Base-by-base conservation (phyloP, 1,140 invertebrate genomes). In the Habropoda laboriosa region DNA sequence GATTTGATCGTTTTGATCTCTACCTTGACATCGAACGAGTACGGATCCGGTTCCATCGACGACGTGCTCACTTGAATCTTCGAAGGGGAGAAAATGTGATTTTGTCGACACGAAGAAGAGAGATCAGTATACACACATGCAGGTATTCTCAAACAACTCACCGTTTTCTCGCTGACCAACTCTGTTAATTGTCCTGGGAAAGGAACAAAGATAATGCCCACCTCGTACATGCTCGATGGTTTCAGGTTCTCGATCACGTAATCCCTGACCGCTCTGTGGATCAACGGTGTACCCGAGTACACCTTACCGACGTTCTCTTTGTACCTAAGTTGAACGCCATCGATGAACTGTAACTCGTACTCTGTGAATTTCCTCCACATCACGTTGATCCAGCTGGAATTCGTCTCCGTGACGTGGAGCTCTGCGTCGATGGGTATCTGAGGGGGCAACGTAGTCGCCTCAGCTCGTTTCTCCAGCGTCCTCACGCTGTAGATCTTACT, bases 291-390 rank as follows among this genome's bases (percentile, higher is more conserved):
- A 0, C 95, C 95, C n/a, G 95, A 94, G 85, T 96, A 96, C 68
- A 96, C 94, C 91, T 95, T 95, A 51, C 95, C 95, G 60, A 95
- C 94, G 1, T 95, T 91, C 85, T 96, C 95, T 88, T 96, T 96
- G 87, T 96, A 97, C 68, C 95, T 92, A 18, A 96, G 85, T 80
- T 96, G 95, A 24, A 96, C 94, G 2, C 96, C 96, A 83, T 96
- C 96, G 80, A 96, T 95, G 81, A 95, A 95, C 68, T 96, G 95
- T 78, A 97, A 90, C 90, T 98, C 97, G 27, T 96, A 95, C 63
- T 96, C 95, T 1, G 94, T 94, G 81, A 98, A 97, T 87, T 96
- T 96, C 82, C 96, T 95, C 97, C 97, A 98, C 45, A 94, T 94
- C 0, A 98, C 93, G 63, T 95, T 95, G 2, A 96, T 95, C 90